A percentile compares a stretch with the other conserved stretches of the same genome.
Conservation (phyloP, 2,797 vertebrate species). For the Coreius guichenoti region DNA sequence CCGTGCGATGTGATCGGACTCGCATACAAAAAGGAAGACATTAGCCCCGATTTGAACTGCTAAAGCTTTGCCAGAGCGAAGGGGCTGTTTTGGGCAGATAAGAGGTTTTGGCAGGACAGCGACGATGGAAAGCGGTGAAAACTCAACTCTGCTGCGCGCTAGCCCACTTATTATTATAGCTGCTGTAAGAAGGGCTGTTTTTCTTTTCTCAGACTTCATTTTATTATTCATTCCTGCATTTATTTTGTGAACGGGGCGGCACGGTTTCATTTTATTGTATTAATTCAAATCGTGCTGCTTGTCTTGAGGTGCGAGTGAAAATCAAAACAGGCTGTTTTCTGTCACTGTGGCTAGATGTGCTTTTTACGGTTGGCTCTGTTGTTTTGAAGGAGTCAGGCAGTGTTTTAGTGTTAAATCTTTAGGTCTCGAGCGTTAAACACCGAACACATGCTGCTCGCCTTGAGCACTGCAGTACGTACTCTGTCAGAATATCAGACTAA, state of each 20-base stretch:
- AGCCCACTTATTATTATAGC: conserved; percentile 59
- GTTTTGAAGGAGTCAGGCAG: conserved; percentile 55
- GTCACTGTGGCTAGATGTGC: conserved; percentile 42
- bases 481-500: conserved; percentile 18
- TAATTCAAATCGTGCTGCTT: conserved; percentile 44
- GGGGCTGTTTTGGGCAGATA: conserved; percentile 69
- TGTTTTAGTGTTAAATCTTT: conserved; percentile 38
- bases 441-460: conserved; percentile 34
- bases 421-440: conserved; percentile 18
- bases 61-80: conserved; percentile 66
- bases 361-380: conserved; percentile 32
- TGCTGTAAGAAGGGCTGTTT: conserved; percentile 52
- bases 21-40: conserved; percentile 69
- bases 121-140: conserved; percentile 45
- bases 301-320: conserved; percentile 51
- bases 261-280: conserved; percentile 53
- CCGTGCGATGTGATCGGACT: conserved; percentile 70
- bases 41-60: conserved; percentile 70
- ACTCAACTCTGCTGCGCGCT: conserved; percentile 51
- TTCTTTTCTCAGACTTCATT: conserved; percentile 25
- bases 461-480: neutral
- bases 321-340: conserved; percentile 44
- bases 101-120: conserved; percentile 63
- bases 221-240: conserved; percentile 15
- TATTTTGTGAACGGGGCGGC: conserved; percentile 26